These are phyloP conservation scores for Stichodactyla helianthus DNA, from an alignment of 64 coral and sea anemone genomes.

Conservation along the genomic window DNA sequence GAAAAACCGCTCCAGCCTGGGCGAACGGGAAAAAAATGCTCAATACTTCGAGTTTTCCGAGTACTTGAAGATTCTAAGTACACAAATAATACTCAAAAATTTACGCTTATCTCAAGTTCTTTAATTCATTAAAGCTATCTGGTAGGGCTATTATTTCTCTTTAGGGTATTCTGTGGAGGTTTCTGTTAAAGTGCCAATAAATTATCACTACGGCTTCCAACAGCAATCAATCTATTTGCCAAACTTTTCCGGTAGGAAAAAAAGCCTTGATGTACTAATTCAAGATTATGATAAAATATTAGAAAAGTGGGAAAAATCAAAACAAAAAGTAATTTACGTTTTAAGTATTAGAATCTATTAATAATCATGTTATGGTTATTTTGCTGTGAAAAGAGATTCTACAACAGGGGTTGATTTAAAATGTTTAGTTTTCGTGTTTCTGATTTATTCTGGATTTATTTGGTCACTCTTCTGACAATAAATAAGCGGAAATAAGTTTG, in stretches of 20 bases:
- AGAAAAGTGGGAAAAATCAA: too few relatives aligned
- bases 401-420: neutral
- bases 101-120: neutral
- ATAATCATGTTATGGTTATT: too few relatives aligned
- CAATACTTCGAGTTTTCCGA: neutral
- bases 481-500: neutral
- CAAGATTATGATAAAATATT: too few relatives aligned
- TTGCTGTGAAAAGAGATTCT: neutral
- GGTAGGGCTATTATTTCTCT: neutral
- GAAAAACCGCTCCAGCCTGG: neutral
- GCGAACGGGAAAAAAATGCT: neutral
- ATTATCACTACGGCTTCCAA: neutral
- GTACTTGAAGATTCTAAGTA: neutral
- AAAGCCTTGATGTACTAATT: too few relatives aligned
- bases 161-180: neutral
- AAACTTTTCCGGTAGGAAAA: too few relatives aligned
- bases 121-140: slow-evolving; percentile 15
- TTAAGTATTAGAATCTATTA: too few relatives aligned
- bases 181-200: neutral
- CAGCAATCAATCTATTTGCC: neutral
- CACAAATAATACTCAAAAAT: slow-evolving; percentile 9
- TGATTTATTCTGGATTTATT: neutral
- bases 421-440: neutral
- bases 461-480: neutral
- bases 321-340: too few relatives aligned